A percentile compares a stretch with the other conserved stretches of the same genome.
phyloP scores from a whole-genome alignment of 2,888 invertebrate genomes.

The Nomada fabriciana region DNA sequence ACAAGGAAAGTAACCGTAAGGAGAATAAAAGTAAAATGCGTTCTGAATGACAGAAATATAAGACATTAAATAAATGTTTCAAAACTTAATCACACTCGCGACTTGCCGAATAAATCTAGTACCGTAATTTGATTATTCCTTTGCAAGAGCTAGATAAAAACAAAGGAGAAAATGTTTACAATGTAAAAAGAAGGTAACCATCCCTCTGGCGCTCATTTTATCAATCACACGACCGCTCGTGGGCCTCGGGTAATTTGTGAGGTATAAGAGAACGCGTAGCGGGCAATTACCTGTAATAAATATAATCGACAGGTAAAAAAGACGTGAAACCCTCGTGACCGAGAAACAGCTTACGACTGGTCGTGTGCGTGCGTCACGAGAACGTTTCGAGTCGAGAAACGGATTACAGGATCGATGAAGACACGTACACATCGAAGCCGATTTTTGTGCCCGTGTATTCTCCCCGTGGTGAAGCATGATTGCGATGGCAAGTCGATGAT shows the following conservation, averaged over 20 bases:
- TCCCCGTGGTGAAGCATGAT: constrained; percentile 23
- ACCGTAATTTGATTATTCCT: not conserved
- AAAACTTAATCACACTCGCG: not conserved
- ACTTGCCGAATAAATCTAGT: not conserved
- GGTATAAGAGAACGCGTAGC: not conserved
- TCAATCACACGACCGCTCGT: not conserved
- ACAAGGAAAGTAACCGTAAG: too few species aligned
- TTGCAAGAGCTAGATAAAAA: too few species aligned
- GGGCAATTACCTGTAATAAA: constrained; percentile 31
- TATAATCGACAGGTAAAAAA: constrained; percentile 7
- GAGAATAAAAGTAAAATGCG: too few species aligned
- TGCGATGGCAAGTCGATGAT: constrained; percentile 71
- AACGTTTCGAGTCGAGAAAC: constrained; percentile 37
- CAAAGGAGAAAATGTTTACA: not conserved
- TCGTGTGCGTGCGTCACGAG: constrained; percentile 57
- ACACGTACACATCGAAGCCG: constrained; percentile 8
- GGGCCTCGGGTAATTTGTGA: not conserved
- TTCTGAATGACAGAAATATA: too few species aligned
- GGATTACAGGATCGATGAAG: constrained; percentile 41
- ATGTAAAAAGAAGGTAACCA: not conserved
- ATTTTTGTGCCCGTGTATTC: not conserved
- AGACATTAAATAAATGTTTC: not conserved
- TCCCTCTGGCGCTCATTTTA: not conserved
- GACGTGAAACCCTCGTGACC: constrained; percentile 14
- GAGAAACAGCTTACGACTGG: constrained; percentile 18